phyloP scores from a whole-genome alignment of 2,797 vertebrate genomes.

The Taenioides sp. region DNA sequence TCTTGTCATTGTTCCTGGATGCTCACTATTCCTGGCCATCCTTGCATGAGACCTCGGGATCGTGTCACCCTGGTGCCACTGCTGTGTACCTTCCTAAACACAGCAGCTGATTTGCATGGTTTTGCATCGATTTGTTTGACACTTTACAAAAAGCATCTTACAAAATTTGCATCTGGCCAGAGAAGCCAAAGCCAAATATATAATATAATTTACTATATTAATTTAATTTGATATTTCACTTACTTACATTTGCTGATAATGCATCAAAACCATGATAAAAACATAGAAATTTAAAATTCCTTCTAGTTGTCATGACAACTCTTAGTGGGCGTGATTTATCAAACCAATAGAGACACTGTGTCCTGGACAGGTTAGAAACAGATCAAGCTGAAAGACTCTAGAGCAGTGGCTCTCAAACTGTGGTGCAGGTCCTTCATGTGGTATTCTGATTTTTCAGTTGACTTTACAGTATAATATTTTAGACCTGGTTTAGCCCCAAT shows the following conservation, averaged over 20 bases:
- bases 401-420: too few relatives aligned
- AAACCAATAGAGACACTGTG: neutral
- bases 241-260: neutral
- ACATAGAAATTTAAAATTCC: too few relatives aligned
- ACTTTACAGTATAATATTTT: too few relatives aligned
- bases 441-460: too few relatives aligned
- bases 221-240: neutral
- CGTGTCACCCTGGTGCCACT: neutral
- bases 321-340: neutral
- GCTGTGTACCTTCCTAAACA: neutral
- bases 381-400: too few relatives aligned
- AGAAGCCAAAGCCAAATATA: conserved; percentile 29
- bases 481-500: too few relatives aligned
- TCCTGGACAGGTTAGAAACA: neutral
- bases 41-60: neutral
- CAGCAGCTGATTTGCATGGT: conserved; percentile 69
- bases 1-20: neutral
- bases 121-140: conserved; percentile 76
- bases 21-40: neutral
- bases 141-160: conserved; percentile 43
- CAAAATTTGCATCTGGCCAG: conserved; percentile 69
- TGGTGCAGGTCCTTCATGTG: too few relatives aligned
- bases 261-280: neutral
- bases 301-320: neutral
- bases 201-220: too few relatives aligned